Evolutionary conservation across 1,140 invertebrate genomes (phyloP), one percentile per base, ranked within the genome.

Genomic region (Neuroterus valhalla): DNA sequence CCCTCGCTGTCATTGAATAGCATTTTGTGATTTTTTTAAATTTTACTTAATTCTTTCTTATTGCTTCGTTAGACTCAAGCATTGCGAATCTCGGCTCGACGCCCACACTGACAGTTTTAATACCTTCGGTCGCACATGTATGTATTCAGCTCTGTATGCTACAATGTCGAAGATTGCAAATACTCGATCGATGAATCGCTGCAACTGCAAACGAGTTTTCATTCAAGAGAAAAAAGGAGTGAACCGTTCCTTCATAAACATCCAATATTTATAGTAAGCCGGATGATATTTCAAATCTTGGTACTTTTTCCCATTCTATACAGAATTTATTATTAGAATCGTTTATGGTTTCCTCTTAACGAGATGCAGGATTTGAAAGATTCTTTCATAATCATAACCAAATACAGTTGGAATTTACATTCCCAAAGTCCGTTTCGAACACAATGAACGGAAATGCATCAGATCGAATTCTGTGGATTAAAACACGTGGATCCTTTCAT

Each of bases 71-170:
- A 79, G 76, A 21, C 45, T 78, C 77, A 68, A 50, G n/a, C 68
- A 50, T 45, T 50, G 72, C 55, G 44, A 80, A 80, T 80, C 72
- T 74, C 71, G 31, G 69, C 44, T 48, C 48, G 52, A 81, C 72
- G 75, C 78, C 78, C 68, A 81, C 78, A 68, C 71, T 26, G 55
- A 62, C 55, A 62, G 55, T 31, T 62, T 62, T 62, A 62, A 62
- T 62, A 23, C 55, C 55, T 62, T 62, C 31, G 55, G 55, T 62
- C 26, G 26, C 55, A 62, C 55, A 26, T 38, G 19, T 31, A 62
- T 62, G 15, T 62, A 31, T 26, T n/a, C 23, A 23, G 3, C 55
- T 62, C 23, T 62, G 26, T 14, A 62, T 31, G 26, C 55, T 31
- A 62, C 55, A 62, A 62, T 62, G n/a, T 62, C 23, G 55, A 62